phyloP scores from a whole-genome alignment of 2,797 vertebrate genomes.

The Champsocephalus esox region DNA sequence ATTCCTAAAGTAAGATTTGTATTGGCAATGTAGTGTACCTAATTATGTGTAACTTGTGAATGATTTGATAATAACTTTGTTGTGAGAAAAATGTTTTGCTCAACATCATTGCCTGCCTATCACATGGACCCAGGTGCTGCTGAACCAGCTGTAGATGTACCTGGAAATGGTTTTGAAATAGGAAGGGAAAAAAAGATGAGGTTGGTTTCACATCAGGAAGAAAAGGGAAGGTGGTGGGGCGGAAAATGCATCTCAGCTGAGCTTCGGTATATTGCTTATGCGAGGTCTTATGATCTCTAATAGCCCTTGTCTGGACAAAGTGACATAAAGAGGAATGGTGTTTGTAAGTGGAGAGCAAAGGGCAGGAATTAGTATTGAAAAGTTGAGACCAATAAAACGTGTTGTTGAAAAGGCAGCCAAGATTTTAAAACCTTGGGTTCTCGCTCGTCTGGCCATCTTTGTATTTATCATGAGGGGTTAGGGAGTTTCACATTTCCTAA shows the following conservation, averaged over 20 bases:
- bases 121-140: slow-evolving; percentile 35
- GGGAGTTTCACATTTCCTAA: too few species aligned
- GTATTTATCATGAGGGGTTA: slow-evolving; percentile 56
- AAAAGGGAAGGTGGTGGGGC: slow-evolving; percentile 40
- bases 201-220: slow-evolving; percentile 32
- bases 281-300: slow-evolving; percentile 38
- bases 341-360: slow-evolving; percentile 60
- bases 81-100: neutral
- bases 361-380: slow-evolving; percentile 55
- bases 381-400: slow-evolving; percentile 36
- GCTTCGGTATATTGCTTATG: slow-evolving; percentile 10
- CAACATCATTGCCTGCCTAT: slow-evolving; percentile 11
- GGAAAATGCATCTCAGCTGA: slow-evolving; percentile 37
- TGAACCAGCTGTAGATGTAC: slow-evolving; percentile 30
- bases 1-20: neutral
- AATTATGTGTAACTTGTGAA: neutral
- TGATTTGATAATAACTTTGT: neutral
- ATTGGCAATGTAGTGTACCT: neutral
- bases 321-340: slow-evolving; percentile 69
- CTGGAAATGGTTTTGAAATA: slow-evolving; percentile 31
- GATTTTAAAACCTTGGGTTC: slow-evolving; percentile 63
- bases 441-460: slow-evolving; percentile 65
- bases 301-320: slow-evolving; percentile 48
- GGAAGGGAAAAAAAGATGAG: slow-evolving; percentile 23
- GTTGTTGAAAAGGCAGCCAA: slow-evolving; percentile 19